phyloP scores from a whole-genome alignment of 2,888 invertebrate genomes.

The Hyppa rectilinea region DNA sequence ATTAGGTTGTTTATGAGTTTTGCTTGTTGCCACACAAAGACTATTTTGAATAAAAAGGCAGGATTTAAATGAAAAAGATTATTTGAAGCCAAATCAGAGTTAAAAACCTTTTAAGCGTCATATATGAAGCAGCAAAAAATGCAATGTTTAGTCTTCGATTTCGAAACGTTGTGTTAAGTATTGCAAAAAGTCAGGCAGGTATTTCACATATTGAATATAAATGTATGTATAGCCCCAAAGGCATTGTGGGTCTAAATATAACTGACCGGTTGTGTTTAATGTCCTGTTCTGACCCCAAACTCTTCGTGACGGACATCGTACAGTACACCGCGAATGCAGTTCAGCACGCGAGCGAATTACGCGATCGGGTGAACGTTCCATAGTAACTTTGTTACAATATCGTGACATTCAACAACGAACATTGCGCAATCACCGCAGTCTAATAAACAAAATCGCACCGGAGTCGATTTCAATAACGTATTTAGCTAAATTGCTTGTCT shows the following conservation, averaged over 20 bases:
- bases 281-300: slow-evolving; percentile 81
- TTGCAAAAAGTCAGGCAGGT: slow-evolving; percentile 6
- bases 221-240: slow-evolving; percentile 16
- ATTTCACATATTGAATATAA: slow-evolving; percentile 17
- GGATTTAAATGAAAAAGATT: neutral
- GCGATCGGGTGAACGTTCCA: slow-evolving; percentile 80
- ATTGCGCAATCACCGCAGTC: slow-evolving; percentile 75
- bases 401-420: slow-evolving; percentile 76
- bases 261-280: slow-evolving; percentile 78
- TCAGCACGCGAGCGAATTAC: slow-evolving; percentile 80
- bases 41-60: neutral
- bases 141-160: slow-evolving; percentile 8
- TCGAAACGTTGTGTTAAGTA: slow-evolving; percentile 8
- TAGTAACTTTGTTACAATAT: slow-evolving; percentile 77
- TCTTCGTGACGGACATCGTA: slow-evolving; percentile 80
- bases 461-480: slow-evolving; percentile 74
- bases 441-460: slow-evolving; percentile 73
- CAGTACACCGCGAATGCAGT: slow-evolving; percentile 68
- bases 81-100: neutral
- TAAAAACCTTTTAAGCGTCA: neutral
- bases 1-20: slow-evolving; percentile 15
- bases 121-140: neutral
- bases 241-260: slow-evolving; percentile 68
- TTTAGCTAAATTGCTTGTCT: slow-evolving; percentile 72
- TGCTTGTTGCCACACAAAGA: slow-evolving; percentile 12